These are phyloP conservation scores for Drosophila mulleri DNA, from an alignment of 2,888 invertebrate genomes.

Conservation along the genomic window DNA sequence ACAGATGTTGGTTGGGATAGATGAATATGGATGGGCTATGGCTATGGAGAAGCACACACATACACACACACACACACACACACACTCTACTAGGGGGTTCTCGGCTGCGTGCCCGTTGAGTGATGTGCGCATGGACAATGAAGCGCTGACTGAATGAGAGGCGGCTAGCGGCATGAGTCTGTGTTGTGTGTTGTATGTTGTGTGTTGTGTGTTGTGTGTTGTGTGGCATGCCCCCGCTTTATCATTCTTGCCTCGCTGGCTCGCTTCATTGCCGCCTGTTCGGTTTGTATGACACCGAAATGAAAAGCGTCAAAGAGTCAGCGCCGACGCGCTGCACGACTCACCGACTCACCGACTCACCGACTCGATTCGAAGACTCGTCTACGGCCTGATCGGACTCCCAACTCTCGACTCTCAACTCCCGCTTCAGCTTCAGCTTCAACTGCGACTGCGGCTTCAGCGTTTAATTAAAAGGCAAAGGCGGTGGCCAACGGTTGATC, in stretches of 20 bases:
- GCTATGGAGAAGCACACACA: slow-evolving; percentile 20
- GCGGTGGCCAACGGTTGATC: slow-evolving; percentile 73
- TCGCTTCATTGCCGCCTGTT: slow-evolving; percentile 4
- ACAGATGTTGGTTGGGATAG: slow-evolving; percentile 37
- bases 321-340: slow-evolving; percentile 55
- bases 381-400: not conserved
- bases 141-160: slow-evolving; percentile 34
- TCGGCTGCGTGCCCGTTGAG: slow-evolving; percentile 61
- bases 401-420: slow-evolving; percentile 67
- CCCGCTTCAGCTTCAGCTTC: slow-evolving; percentile 23
- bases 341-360: slow-evolving; percentile 3
- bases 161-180: slow-evolving; percentile 7
- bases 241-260: slow-evolving; percentile 14
- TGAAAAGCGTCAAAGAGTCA: slow-evolving; percentile 66
- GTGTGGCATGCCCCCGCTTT: slow-evolving; percentile 41
- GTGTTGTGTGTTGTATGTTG: slow-evolving; percentile 17
- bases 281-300: slow-evolving; percentile 37
- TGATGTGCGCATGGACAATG: slow-evolving; percentile 76
- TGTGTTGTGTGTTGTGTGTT: slow-evolving; percentile 22
- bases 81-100: slow-evolving; percentile 19
- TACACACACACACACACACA: slow-evolving; percentile 18
- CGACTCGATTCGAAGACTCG: slow-evolving; percentile 19
- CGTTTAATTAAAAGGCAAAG: slow-evolving; percentile 79
- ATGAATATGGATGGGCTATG: slow-evolving; percentile 46
- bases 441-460: slow-evolving; percentile 59